These are phyloP conservation scores for Morbakka virulenta DNA, from an alignment of 30 jellyfish, hydroid and myxozoan genomes.

Conservation along the genomic window DNA sequence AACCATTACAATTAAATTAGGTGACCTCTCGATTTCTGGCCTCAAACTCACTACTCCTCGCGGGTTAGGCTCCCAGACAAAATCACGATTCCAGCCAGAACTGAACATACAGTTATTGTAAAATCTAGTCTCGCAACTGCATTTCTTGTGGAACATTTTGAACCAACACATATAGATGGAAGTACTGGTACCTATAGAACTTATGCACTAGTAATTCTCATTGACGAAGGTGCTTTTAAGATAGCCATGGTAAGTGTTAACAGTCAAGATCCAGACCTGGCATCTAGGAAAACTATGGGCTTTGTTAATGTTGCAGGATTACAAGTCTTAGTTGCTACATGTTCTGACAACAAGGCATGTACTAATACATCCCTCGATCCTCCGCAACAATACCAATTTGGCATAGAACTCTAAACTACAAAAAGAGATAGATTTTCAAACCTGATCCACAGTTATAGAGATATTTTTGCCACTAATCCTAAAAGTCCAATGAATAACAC, in stretches of 20 bases:
- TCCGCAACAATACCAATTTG: not conserved
- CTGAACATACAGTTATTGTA: too few species aligned
- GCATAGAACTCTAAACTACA: not conserved
- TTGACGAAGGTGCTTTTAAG: not conserved
- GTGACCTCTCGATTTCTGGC: not conserved
- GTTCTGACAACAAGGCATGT: not conserved
- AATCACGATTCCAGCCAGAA: too few species aligned
- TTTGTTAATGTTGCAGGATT: not conserved
- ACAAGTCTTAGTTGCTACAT: not conserved
- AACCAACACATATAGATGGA: too few species aligned
- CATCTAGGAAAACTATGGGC: slow-evolving; percentile 7
- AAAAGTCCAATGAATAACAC: not conserved
- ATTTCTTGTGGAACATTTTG: too few species aligned
- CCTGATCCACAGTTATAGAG: slow-evolving; percentile 1
- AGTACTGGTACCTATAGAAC: too few species aligned
- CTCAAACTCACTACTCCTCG: not conserved
- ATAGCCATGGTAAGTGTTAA: slow-evolving; percentile 4
- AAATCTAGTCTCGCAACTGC: too few species aligned
- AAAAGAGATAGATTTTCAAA: not conserved
- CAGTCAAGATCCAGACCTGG: not conserved
- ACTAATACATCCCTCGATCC: not conserved
- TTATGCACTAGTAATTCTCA: too few species aligned
- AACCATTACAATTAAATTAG: too few species aligned
- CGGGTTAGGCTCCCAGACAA: too few species aligned
- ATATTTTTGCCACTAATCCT: slow-evolving; percentile 7